Conservation (phyloP, 2,797 vertebrate genomes). For the Gallinago solitaria region DNA sequence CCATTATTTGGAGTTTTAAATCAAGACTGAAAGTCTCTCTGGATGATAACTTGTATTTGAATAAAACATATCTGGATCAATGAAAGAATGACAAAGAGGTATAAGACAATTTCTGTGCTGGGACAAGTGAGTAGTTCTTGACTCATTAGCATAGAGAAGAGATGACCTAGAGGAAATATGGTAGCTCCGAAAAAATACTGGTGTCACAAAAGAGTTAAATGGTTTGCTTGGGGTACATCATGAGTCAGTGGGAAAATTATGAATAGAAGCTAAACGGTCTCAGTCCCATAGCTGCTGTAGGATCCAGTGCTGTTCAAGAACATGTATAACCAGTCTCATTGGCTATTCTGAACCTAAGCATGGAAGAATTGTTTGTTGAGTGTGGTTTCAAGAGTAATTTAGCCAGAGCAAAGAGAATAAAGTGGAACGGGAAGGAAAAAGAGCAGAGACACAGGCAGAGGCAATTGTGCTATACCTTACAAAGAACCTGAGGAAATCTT, state of each 20-base stretch:
- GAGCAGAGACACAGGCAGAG: neutral
- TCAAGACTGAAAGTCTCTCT: neutral
- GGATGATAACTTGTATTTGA: neutral
- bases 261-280: neutral
- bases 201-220: neutral
- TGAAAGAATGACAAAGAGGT: neutral
- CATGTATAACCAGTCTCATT: neutral
- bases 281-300: neutral
- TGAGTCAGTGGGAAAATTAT: neutral
- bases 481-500: neutral
- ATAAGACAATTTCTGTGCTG: neutral
- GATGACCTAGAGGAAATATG: too few species aligned
- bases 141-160: neutral
- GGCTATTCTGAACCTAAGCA: neutral
- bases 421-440: neutral
- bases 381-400: neutral
- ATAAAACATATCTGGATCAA: neutral
- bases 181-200: neutral
- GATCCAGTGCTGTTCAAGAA: neutral
- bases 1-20: neutral
- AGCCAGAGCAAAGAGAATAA: neutral
- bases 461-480: neutral
- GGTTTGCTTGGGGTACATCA: neutral
- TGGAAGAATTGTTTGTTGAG: neutral
- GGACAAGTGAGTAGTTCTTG: neutral